phyloP scores from a whole-genome alignment of 2,888 invertebrate genomes.

The Dorcus parallelipipedus region DNA sequence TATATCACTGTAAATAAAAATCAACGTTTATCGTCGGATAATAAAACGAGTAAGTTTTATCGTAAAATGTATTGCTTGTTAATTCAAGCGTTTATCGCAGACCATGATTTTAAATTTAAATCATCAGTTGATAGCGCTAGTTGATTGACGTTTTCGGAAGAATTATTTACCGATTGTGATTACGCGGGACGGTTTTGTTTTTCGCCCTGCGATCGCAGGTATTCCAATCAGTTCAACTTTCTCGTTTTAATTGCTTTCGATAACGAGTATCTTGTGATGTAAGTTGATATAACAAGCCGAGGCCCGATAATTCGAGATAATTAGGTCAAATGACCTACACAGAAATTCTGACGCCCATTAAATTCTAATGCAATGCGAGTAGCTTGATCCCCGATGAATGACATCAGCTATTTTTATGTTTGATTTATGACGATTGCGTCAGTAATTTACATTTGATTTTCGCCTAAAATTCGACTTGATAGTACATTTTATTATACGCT shows the following conservation, averaged over 20 bases:
- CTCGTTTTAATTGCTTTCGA: slow-evolving; percentile 11
- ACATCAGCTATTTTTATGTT: not conserved
- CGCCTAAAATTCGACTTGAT: too few species aligned
- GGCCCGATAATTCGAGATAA: not conserved
- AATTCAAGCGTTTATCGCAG: too few species aligned
- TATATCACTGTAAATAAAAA: too few species aligned
- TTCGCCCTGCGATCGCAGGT: not conserved
- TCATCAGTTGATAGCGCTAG: too few species aligned
- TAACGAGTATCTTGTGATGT: not conserved
- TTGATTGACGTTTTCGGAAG: not conserved
- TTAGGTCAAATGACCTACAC: not conserved
- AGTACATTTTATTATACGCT: too few species aligned
- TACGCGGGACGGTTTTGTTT: not conserved
- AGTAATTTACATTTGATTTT: too few species aligned
- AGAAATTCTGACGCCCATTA: not conserved
- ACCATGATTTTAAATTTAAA: too few species aligned
- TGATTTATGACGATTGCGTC: not conserved
- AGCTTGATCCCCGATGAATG: not conserved
- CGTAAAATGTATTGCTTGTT: too few species aligned
- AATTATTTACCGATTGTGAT: not conserved
- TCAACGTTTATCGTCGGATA: too few species aligned
- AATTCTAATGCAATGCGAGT: not conserved
- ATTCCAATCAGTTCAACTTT: slow-evolving; percentile 12
- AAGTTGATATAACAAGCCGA: not conserved
- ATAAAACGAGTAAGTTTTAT: too few species aligned